Evolutionary conservation across 2,797 vertebrate species (phyloP), one percentile per base, ranked within the genome.

Genomic region (Hoplostethus atlanticus): DNA sequence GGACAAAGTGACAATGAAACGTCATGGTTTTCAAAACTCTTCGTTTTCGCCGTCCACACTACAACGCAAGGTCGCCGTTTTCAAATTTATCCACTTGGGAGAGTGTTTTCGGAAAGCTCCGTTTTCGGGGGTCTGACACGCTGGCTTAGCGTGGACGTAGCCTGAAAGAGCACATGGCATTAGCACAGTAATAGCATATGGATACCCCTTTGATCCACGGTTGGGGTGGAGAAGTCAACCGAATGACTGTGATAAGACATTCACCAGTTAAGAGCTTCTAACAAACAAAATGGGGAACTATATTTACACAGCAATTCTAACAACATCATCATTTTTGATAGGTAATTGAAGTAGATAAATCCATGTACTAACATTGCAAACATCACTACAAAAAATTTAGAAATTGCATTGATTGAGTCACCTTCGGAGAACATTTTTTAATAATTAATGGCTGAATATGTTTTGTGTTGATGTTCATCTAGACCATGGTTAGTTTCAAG

Each of bases 241-340:
- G 86, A 91, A 74, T 64, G 79, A 84, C 81, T 87, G 81, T 76
- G 92, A 91, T 91, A 86, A 86, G 86, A 84, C 85, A 66, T 86
- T 84, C 73, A 84, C 74, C 82, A 68, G 76, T 70, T 81, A 85
- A 85, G 75, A 65, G 7, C 62, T 59, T 69, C 61, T 72, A 40
- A 36, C 47, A 28, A 28, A 28, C 28, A 28, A 28, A 28, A 28
- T 28, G 28, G 28, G 28, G 28, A 28, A 28, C 28, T 84, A 40
- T 78, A 59, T 84, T 81, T 74, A 69, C 66, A 81, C 65, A 52
- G 68, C 64, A 70, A 7, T 77, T 79, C 76, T 84, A 65, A 83
- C 67, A 59, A 68, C 34, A 15, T 58, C 57, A 5, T 59, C 63
- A 73, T 69, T 73, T 42, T 47, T 58, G 72, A 77, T 25, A 25